A percentile compares a stretch with the other conserved stretches of the same genome.
Evolutionary conservation across 2,888 invertebrate genomes (phyloP).

Genomic region (Orthosia gothica): DNA sequence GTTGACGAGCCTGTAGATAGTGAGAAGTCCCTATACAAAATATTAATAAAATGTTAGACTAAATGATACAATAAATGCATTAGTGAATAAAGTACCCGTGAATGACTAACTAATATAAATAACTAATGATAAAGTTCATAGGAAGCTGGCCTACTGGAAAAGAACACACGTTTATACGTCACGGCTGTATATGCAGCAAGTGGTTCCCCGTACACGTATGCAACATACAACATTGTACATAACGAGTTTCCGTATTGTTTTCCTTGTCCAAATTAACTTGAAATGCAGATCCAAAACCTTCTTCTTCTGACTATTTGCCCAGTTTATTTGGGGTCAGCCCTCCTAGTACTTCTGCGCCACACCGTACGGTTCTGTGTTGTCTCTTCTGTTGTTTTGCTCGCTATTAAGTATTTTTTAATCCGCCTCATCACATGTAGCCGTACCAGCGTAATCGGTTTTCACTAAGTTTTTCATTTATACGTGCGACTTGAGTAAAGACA

Average conservation of each 20-base stretch:
- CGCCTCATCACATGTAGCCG: no score
- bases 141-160: slow-evolving; percentile 5
- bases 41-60: neutral
- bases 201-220: slow-evolving; percentile 43
- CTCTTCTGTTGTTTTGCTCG: no score
- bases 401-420: no score
- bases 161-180: slow-evolving; percentile 28
- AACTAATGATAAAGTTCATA: slow-evolving; percentile 6
- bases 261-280: slow-evolving; percentile 19
- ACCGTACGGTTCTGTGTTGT: no score
- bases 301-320: no score
- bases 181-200: slow-evolving; percentile 17
- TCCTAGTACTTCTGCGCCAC: no score
- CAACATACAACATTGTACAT: neutral
- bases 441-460: no score
- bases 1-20: slow-evolving; percentile 3
- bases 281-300: slow-evolving; percentile 4
- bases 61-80: neutral
- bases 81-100: slow-evolving; percentile 24
- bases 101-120: slow-evolving; percentile 24
- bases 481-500: no score
- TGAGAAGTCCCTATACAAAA: neutral
- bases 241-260: slow-evolving; percentile 11
- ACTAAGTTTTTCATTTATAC: no score
- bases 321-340: no score